Evolutionary conservation across 2,888 invertebrate species (phyloP).

Genomic region (Syrphus vitripennis): DNA sequence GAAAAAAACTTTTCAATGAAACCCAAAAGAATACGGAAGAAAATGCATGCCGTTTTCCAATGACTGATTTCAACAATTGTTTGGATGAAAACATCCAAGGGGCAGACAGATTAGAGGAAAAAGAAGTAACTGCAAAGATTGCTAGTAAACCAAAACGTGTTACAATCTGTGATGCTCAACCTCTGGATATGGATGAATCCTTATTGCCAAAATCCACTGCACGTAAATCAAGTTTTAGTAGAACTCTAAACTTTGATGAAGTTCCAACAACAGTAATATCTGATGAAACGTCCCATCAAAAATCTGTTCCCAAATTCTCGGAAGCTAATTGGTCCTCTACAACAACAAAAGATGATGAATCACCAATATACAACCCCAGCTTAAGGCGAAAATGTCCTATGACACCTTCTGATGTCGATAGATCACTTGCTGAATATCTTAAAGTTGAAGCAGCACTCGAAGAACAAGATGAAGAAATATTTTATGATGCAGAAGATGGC

Average conservation of each 20-base stretch:
- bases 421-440: slow-evolving; percentile 50
- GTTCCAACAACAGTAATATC: too few relatives aligned
- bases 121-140: background rate
- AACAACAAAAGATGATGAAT: background rate
- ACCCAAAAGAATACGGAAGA: slow-evolving; percentile 21
- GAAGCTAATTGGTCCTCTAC: background rate
- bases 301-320: background rate
- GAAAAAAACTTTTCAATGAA: background rate
- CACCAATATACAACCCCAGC: slow-evolving; percentile 29
- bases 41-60: background rate
- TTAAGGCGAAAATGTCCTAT: background rate
- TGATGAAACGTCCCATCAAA: background rate
- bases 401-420: slow-evolving; percentile 35
- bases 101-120: background rate
- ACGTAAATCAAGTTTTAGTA: slow-evolving; percentile 51
- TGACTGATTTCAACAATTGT: background rate
- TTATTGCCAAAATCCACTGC: background rate
- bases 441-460: slow-evolving; percentile 39
- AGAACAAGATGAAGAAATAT: background rate
- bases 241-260: slow-evolving; percentile 45
- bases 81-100: slow-evolving; percentile 3
- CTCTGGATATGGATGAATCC: slow-evolving; percentile 26
- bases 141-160: slow-evolving; percentile 28
- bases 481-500: slow-evolving; percentile 9
- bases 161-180: slow-evolving; percentile 9